Evolutionary conservation across 2,113 vertebrate genomes (phyloP).

Genomic region (Eolophus roseicapilla): DNA sequence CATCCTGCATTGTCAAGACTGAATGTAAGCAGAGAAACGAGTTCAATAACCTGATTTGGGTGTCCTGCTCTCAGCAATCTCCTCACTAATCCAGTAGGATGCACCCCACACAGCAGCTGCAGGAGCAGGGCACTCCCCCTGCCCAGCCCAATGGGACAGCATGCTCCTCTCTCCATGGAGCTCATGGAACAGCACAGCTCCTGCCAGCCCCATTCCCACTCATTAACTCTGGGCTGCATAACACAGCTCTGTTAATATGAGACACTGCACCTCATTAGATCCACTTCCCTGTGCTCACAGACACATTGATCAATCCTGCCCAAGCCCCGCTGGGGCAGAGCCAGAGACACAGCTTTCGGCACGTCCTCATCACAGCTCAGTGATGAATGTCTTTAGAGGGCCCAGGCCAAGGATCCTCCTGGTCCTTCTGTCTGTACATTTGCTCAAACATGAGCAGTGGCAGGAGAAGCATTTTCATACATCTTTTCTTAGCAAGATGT

Average conservation of each 20-base stretch:
- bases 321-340: neutral
- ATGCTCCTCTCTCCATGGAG: neutral
- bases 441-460: neutral
- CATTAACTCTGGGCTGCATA: slow-evolving; percentile 47
- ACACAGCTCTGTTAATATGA: neutral
- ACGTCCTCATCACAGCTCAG: slow-evolving; percentile 2
- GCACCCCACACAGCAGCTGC: neutral
- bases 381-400: slow-evolving; percentile 19
- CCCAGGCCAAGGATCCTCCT: neutral
- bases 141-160: slow-evolving; percentile 58
- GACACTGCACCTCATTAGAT: slow-evolving; percentile 48
- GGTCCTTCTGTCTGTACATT: neutral
- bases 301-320: slow-evolving; percentile 44
- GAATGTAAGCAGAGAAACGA: neutral
- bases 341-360: neutral
- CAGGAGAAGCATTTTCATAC: neutral
- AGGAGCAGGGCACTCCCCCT: neutral
- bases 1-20: neutral
- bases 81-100: neutral
- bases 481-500: neutral
- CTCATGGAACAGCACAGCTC: neutral
- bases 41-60: neutral
- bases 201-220: slow-evolving; percentile 50
- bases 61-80: neutral
- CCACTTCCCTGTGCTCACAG: slow-evolving; percentile 49